Conservation (phyloP, 2,113 vertebrate species). For the Coptodon rendalli region DNA sequence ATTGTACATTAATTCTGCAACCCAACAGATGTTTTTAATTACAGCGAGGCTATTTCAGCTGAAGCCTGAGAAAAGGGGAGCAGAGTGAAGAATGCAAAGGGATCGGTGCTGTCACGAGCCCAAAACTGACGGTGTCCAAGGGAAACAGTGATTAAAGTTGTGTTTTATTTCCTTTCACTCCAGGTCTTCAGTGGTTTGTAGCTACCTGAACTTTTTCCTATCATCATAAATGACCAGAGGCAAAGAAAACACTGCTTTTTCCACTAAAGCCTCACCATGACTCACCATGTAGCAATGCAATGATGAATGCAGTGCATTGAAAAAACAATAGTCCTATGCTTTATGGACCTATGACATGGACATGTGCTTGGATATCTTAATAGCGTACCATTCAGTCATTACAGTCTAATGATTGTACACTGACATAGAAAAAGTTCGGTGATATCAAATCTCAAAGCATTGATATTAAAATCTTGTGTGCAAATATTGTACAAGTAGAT, state of each 20-base stretch:
- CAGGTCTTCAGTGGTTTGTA: neutral
- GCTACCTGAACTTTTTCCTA: neutral
- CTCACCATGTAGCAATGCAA: neutral
- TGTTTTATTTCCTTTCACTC: neutral
- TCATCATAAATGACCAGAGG: neutral
- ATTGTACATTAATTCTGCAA: slow-evolving; percentile 10
- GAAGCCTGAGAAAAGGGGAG: slow-evolving; percentile 4
- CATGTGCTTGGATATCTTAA: neutral
- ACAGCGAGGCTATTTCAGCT: slow-evolving; percentile 19
- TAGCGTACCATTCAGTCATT: neutral
- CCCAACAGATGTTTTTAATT: slow-evolving; percentile 54
- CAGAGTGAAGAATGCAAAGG: neutral
- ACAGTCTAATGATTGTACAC: neutral
- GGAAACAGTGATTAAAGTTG: slow-evolving; percentile 1
- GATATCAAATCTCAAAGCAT: neutral
- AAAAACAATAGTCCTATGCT: neutral
- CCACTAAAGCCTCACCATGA: slow-evolving; percentile 5
- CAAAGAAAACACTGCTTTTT: neutral
- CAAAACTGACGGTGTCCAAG: neutral
- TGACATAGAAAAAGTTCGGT: neutral
- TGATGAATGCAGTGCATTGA: neutral
- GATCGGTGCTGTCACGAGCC: neutral
- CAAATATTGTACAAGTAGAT: neutral
- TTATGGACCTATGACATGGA: neutral
- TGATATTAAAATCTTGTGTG: neutral